A percentile compares a stretch with the other conserved stretches of the same genome.
Evolutionary conservation across 2,888 invertebrate species (phyloP).

Genomic region (Tryphoninae sp.): DNA sequence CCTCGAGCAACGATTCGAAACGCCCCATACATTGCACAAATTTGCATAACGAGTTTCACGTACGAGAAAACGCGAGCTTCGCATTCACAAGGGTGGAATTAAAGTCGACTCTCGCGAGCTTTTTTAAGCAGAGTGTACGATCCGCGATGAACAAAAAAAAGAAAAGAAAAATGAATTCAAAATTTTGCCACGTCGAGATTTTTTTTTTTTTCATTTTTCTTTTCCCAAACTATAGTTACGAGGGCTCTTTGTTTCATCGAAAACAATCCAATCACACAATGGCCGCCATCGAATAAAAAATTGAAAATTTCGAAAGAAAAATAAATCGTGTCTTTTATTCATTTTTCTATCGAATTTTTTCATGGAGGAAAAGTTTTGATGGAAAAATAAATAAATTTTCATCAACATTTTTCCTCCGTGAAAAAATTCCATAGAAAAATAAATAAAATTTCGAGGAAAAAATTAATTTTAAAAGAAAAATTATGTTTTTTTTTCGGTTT

Average conservation of each 20-base stretch:
- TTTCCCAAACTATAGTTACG: background rate
- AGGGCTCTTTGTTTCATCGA: background rate
- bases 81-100: constrained; percentile 33
- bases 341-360: too few species aligned
- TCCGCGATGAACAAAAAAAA: background rate
- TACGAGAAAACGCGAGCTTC: constrained; percentile 12
- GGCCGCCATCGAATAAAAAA: background rate
- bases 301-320: too few species aligned
- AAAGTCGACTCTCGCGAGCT: constrained; percentile 6
- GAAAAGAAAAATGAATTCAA: background rate
- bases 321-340: too few species aligned
- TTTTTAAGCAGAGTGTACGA: background rate
- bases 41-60: constrained; percentile 36
- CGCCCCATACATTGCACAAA: background rate
- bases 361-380: too few species aligned
- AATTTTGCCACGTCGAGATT: background rate
- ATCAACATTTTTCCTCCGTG: too few species aligned
- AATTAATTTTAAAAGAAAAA: too few species aligned
- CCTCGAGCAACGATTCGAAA: background rate
- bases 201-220: background rate
- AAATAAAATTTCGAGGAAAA: too few species aligned
- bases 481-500: too few species aligned
- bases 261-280: too few species aligned
- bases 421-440: too few species aligned
- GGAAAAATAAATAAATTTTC: too few species aligned